These are phyloP conservation scores for Gila robusta DNA, from an alignment of 2,797 vertebrate genomes.

Conservation along the genomic window DNA sequence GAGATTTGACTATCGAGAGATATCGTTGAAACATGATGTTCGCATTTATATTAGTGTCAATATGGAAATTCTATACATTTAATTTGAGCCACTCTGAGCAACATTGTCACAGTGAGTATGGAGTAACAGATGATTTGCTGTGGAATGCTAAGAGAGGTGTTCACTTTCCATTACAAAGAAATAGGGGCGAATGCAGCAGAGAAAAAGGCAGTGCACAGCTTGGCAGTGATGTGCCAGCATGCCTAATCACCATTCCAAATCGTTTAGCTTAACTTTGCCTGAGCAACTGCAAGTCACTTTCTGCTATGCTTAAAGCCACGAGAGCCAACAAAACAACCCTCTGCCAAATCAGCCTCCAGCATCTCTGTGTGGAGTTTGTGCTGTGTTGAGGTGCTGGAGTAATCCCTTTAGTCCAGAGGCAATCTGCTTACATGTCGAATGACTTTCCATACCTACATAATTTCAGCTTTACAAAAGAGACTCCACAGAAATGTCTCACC, in stretches of 20 bases:
- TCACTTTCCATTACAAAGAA: background rate
- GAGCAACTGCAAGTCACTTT: slow-evolving; percentile 19
- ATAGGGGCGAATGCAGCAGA: background rate
- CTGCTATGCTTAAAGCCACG: background rate
- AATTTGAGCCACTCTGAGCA: background rate
- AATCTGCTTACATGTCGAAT: slow-evolving; percentile 67
- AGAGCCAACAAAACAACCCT: slow-evolving; percentile 5
- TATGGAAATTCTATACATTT: slow-evolving; percentile 11
- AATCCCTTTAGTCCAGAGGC: slow-evolving; percentile 72
- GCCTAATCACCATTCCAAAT: slow-evolving; percentile 24
- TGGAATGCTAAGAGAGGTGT: background rate
- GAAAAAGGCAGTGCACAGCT: background rate
- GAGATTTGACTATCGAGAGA: slow-evolving; percentile 6
- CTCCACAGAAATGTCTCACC: slow-evolving; percentile 10
- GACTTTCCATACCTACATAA: slow-evolving; percentile 52
- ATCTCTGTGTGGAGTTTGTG: slow-evolving; percentile 55
- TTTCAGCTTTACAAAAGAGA: background rate
- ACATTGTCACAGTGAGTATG: background rate
- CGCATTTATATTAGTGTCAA: slow-evolving; percentile 22
- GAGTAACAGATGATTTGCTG: background rate
- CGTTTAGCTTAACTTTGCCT: slow-evolving; percentile 18
- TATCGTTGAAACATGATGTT: background rate
- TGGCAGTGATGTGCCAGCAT: background rate
- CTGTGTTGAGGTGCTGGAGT: slow-evolving; percentile 63
- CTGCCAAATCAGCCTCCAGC: slow-evolving; percentile 43